Percentiles rank a stretch among this genome's conserved stretches.
phyloP scores from a whole-genome alignment of 1,140 invertebrate species.

The Bombus impatiens region DNA sequence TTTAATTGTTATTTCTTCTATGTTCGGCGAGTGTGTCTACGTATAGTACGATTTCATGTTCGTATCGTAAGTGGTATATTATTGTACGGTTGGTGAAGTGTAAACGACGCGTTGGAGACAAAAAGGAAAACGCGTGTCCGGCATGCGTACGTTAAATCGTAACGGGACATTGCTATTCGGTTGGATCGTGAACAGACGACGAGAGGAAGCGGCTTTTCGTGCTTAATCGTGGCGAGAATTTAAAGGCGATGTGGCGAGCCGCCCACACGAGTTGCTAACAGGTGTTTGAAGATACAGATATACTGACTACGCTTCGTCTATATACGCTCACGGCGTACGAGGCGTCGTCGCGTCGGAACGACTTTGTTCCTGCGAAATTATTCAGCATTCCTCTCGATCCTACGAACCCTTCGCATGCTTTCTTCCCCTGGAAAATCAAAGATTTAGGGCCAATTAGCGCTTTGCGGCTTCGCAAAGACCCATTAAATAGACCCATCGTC shows the following conservation, averaged over 20 bases:
- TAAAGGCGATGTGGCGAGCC: constrained; percentile 66
- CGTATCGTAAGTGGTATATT: no score
- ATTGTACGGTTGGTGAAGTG: no score
- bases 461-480: no score
- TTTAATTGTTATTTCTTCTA: not conserved
- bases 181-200: not conserved
- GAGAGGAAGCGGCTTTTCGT: not conserved
- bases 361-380: constrained; percentile 6
- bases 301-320: constrained; percentile 57
- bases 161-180: no score
- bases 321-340: not conserved
- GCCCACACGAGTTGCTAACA: constrained; percentile 75
- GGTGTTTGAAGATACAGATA: constrained; percentile 80
- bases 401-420: no score
- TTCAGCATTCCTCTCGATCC: constrained; percentile 7
- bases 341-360: not conserved
- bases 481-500: no score
- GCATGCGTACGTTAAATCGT: not conserved
- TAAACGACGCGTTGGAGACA: not conserved
- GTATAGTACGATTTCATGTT: no score
- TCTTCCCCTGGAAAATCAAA: no score
- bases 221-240: constrained; percentile 53
- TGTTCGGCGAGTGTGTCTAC: no score
- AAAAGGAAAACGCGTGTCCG: not conserved
- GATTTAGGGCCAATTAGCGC: no score